Evolutionary conservation across 1,140 invertebrate species (phyloP), one percentile per base, ranked within the genome.

Genomic region (Calycopis cecrops): DNA sequence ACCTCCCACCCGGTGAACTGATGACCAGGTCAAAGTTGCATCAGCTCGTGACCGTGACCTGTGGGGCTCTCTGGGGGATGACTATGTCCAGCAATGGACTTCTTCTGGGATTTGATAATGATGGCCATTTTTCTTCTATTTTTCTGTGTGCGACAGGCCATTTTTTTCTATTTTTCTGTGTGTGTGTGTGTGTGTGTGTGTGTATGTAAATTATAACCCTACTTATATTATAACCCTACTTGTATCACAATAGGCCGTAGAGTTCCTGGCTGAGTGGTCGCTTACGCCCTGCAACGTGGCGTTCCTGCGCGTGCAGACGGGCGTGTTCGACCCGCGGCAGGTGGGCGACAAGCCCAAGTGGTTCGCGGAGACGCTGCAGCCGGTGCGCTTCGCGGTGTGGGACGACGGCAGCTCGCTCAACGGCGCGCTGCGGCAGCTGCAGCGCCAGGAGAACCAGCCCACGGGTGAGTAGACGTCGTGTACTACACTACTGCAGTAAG

Each of bases 191-290:
- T n/a, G n/a, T n/a, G n/a, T n/a, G n/a, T n/a, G n/a, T n/a, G n/a
- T n/a, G n/a, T n/a, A n/a, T n/a, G n/a, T n/a, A n/a, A n/a, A n/a
- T n/a, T n/a, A n/a, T n/a, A n/a, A n/a, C n/a, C n/a, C n/a, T n/a
- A n/a, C n/a, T n/a, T n/a, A n/a, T n/a, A n/a, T n/a, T n/a, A 42
- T n/a, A 47, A 18, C 14, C 10, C 37, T 6, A 40, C 37, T 14
- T 40, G 10, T 12, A 42, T 44, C 1, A 14, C 57, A 48, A 0
- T 80, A 97, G 93, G 98, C 98, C 7, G 98, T 99, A 1, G 98
- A 99, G 81, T 99, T 97, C 87, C 92, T 99, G 59, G 98, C 98
- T 0, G 99, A 99, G 86, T 99, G 98, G 97, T 97, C 96, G 0
- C 87, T 99, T 1, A 97, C 96, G 10, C 99, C 99, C 0, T 96